Conservation (phyloP, 2,113 vertebrate genomes). For the Cheirogaleus medius region DNA sequence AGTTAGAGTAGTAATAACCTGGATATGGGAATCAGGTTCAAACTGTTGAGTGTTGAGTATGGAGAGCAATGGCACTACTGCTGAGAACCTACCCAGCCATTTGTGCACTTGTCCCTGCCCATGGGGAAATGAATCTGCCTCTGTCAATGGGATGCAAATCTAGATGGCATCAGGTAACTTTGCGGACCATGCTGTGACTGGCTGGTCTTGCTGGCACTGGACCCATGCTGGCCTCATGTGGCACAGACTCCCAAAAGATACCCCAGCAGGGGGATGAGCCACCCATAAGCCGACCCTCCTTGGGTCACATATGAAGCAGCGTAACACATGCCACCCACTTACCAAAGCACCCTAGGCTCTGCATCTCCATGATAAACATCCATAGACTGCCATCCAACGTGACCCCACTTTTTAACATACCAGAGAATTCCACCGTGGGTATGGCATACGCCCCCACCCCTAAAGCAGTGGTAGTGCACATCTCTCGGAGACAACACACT, state of each 20-base stretch:
- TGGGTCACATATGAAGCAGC: not conserved
- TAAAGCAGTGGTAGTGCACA: not conserved
- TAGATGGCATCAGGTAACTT: not conserved
- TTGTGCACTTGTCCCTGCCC: not conserved
- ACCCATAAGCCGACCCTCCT: not conserved
- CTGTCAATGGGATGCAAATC: not conserved
- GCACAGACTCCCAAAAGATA: not conserved
- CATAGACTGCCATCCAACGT: not conserved
- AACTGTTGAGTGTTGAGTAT: not conserved
- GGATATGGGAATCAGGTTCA: not conserved
- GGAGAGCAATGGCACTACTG: not conserved
- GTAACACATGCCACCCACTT: not conserved
- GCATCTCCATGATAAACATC: not conserved
- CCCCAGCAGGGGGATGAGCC: fast-evolving
- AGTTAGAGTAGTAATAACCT: not conserved
- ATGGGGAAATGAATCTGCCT: not conserved
- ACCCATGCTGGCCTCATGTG: not conserved
- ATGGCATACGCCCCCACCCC: not conserved
- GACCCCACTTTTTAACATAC: not conserved
- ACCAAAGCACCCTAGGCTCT: not conserved
- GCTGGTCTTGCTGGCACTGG: not conserved
- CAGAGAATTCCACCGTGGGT: not conserved
- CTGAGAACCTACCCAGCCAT: not conserved
- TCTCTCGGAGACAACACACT: not conserved
- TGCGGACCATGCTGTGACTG: not conserved